phyloP scores from a whole-genome alignment of 2,888 invertebrate genomes.

The Epinotia nisella region DNA sequence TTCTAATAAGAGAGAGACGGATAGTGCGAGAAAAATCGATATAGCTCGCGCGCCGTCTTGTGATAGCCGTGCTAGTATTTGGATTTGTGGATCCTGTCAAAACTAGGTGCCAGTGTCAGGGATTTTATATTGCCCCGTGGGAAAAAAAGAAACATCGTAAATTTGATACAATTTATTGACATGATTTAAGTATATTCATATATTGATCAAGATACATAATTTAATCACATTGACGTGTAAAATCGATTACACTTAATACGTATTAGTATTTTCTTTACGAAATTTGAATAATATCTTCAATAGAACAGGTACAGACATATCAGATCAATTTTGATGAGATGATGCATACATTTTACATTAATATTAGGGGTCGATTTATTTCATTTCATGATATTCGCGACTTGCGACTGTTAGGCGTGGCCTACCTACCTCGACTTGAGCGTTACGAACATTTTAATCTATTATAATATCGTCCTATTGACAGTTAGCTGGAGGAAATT shows the following conservation, averaged over 20 bases:
- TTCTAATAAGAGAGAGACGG: no score
- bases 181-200: conserved; percentile 52
- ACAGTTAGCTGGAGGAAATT: background rate
- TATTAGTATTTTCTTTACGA: conserved; percentile 25
- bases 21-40: no score
- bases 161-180: conserved; percentile 57
- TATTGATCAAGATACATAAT: conserved; percentile 51
- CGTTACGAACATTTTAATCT: no score
- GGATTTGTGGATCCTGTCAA: no score
- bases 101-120: no score
- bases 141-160: background rate
- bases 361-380: background rate
- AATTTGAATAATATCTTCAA: conserved; percentile 7
- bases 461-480: no score
- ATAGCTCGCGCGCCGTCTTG: no score
- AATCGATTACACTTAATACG: conserved; percentile 32
- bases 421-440: no score
- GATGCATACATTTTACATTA: background rate
- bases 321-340: background rate
- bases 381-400: no score
- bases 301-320: conserved; percentile 5
- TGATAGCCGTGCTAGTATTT: no score
- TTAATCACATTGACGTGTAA: conserved; percentile 44
- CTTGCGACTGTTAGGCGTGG: no score
- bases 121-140: no score